Percentiles rank a stretch among this genome's conserved stretches.
Conservation (phyloP, 2,888 invertebrate genomes). For the Conchocele bisecta region DNA sequence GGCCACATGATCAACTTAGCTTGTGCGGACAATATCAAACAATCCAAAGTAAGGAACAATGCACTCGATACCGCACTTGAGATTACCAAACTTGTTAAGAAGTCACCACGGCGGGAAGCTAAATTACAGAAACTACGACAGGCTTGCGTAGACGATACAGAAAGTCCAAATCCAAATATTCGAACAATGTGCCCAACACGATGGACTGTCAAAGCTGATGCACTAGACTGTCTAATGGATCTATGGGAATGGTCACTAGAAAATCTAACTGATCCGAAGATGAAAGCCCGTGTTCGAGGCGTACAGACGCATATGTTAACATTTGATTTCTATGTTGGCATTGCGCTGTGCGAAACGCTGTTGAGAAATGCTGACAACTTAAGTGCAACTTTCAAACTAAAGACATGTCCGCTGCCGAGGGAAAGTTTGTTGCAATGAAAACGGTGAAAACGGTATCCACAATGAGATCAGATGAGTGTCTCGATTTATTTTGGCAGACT, state of each 20-base stretch:
- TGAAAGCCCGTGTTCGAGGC: slow-evolving; percentile 1
- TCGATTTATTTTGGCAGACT: slow-evolving; percentile 20
- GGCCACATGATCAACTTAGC: slow-evolving; percentile 29
- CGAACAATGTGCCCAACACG: slow-evolving; percentile 42
- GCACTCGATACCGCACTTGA: slow-evolving; percentile 37
- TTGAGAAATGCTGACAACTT: slow-evolving; percentile 15
- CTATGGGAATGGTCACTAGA: slow-evolving; percentile 16
- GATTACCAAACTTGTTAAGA: slow-evolving; percentile 50
- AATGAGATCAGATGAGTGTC: slow-evolving; percentile 20
- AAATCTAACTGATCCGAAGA: slow-evolving; percentile 3
- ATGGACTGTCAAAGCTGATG: slow-evolving; percentile 45
- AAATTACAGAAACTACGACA: slow-evolving; percentile 38
- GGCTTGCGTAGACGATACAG: slow-evolving; percentile 2
- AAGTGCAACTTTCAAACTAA: slow-evolving; percentile 15
- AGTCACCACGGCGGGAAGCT: slow-evolving; percentile 45
- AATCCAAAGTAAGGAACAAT: slow-evolving; percentile 19
- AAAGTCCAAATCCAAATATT: slow-evolving; percentile 13
- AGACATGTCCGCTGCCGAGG: slow-evolving; percentile 43
- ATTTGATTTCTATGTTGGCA: slow-evolving; percentile 16
- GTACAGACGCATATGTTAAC: slow-evolving; percentile 6
- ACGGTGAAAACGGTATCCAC: not conserved
- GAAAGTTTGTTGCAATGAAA: slow-evolving; percentile 11
- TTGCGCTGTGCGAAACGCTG: not conserved
- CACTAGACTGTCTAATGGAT: slow-evolving; percentile 13
- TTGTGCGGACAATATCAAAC: slow-evolving; percentile 22